These are phyloP conservation scores for Seriola quinqueradiata DNA, from an alignment of 2,113 vertebrate genomes.

Conservation along the genomic window DNA sequence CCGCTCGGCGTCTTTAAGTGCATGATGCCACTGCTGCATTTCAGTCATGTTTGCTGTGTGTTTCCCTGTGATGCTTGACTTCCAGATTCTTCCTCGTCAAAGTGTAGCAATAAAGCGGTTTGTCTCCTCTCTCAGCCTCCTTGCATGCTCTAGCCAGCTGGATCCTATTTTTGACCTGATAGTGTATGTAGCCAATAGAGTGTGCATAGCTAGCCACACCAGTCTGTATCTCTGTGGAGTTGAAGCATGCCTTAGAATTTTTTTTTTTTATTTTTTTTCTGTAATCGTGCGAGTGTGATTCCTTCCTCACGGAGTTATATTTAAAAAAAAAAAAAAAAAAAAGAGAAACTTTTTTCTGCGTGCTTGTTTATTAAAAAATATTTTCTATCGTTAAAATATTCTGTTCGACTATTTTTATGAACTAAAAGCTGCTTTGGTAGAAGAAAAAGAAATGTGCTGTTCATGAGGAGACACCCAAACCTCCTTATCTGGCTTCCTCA, in stretches of 20 bases:
- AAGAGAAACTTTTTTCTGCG: conserved; percentile 26
- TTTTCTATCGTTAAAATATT: conserved; percentile 70
- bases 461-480: conserved; percentile 61
- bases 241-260: conserved; percentile 77
- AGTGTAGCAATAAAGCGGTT: conserved; percentile 82
- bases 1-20: conserved; percentile 64
- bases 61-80: conserved; percentile 78
- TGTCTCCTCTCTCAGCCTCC: conserved; percentile 57
- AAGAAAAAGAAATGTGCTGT: conserved; percentile 42
- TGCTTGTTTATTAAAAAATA: conserved; percentile 65
- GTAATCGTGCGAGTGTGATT: conserved; percentile 66
- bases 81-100: conserved; percentile 82
- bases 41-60: conserved; percentile 65
- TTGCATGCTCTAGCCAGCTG: conserved; percentile 78
- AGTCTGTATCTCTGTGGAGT: conserved; percentile 68
- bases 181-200: conserved; percentile 75
- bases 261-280: conserved; percentile 48
- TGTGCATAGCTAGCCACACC: conserved; percentile 69
- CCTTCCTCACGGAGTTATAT: conserved; percentile 43
- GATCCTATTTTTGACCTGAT: conserved; percentile 66
- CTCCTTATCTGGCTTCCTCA: conserved; percentile 59
- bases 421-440: conserved; percentile 64
- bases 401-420: conserved; percentile 73
- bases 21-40: conserved; percentile 77
- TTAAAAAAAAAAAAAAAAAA: conserved; percentile 6